phyloP scores from a whole-genome alignment of 2,113 vertebrate species.

The Bambusicola thoracicus region DNA sequence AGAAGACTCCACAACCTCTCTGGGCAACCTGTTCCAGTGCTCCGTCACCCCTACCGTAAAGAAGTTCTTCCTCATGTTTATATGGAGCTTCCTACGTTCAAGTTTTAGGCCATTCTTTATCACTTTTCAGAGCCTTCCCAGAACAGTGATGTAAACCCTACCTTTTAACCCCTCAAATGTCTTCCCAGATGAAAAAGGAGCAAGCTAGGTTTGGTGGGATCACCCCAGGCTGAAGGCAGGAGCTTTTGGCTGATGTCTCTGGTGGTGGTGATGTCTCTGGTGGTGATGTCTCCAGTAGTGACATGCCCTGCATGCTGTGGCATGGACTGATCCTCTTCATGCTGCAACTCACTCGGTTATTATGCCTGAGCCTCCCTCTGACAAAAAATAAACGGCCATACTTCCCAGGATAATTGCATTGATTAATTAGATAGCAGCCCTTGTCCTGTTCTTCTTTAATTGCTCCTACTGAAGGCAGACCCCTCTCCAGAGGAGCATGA shows the following conservation, averaged over 20 bases:
- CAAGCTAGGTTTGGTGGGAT: neutral
- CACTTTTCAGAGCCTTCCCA: neutral
- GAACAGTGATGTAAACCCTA: neutral
- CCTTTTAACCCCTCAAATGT: neutral
- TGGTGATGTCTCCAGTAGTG: accelerated
- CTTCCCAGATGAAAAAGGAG: neutral
- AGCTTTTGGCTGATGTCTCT: neutral
- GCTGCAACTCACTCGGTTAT: neutral
- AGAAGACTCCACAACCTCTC: no score
- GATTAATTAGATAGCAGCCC: neutral
- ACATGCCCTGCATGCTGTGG: neutral
- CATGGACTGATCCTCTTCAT: accelerated
- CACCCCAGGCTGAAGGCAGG: neutral
- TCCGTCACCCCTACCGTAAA: no score
- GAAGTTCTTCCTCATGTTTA: no score
- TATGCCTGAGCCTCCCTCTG: neutral
- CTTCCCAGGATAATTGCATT: neutral
- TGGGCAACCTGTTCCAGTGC: no score
- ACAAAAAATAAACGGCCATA: neutral
- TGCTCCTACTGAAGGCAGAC: neutral
- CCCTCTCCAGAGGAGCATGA: neutral
- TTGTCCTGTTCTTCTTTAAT: conserved; percentile 24
- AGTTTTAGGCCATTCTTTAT: neutral
- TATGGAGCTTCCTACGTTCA: no score
- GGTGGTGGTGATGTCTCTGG: neutral